Evolutionary conservation across 2,113 vertebrate species (phyloP), one percentile per base, ranked within the genome.

Genomic region (Columbina picui): DNA sequence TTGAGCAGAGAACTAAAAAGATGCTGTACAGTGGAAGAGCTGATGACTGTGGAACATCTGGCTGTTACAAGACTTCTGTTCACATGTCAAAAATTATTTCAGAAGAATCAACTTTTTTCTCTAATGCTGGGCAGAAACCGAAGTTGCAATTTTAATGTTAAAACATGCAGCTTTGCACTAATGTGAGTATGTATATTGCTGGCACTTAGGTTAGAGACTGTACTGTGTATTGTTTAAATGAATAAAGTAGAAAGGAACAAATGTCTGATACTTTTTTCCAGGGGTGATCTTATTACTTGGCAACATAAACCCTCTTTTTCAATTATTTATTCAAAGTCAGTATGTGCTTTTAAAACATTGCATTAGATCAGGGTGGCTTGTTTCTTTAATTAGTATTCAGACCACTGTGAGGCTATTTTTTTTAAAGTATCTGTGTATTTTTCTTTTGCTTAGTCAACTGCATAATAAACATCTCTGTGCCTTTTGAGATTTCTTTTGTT

Each of bases 401-500:
- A 78, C 56, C 43, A 47, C 63, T 60, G 23, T 8, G 14, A 39
- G 38, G 41, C 41, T 95, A 6, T 50, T 79, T 78, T 68, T 85
- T 80, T 10, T 0, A 13, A 73, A 89, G 14, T 90, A 78, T 86
- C 65, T 94, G 43, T 71, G 32, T 90, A 78, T 61, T 94, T 93
- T 84, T 70, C 30, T 90, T 95, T 86, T 0, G 0, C 61, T 38
- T 75, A 56, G 23, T 67, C 63, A 45, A 43, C 27, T 45, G 73
- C 73, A 76, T 94, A 78, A 69, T 87, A 93, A 89, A 75, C 61
- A 78, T 65, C 30, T 76, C 55, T 82, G 12, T 86, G 77, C 57
- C 74, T 93, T 96, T 89, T 87, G 84, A 91, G 85, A 76, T 91
- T 79, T 87, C 69, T 79, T 86, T 95, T 95, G 59, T 95, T 90